Conservation (phyloP, 2,113 vertebrate genomes). For the Coptodon rendalli region DNA sequence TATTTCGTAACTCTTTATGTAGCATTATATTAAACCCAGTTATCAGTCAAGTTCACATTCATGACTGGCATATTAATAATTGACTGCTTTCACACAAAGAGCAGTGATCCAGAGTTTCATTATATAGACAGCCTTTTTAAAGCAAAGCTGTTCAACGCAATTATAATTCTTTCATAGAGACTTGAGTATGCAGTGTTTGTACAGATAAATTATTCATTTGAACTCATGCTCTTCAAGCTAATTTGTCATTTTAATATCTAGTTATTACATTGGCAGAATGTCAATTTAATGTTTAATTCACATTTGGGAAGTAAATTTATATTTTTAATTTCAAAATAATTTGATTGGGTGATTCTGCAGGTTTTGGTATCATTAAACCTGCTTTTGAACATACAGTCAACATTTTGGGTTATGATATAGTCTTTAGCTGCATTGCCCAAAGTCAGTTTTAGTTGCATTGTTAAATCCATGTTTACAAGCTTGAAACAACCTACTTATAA, state of each 20-base stretch:
- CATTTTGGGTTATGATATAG: not conserved
- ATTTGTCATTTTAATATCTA: conserved; percentile 58
- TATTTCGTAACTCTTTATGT: conserved; percentile 18
- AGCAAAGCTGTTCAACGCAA: conserved; percentile 29
- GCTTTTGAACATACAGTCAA: not conserved
- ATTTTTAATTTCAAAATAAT: not conserved
- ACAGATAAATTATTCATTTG: conserved; percentile 64
- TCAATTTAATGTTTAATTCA: conserved; percentile 51
- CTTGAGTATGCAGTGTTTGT: conserved; percentile 42
- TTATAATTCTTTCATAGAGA: conserved; percentile 29
- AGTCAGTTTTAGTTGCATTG: not conserved
- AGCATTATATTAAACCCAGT: not conserved
- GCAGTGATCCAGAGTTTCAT: conserved; percentile 33
- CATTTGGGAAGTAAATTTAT: not conserved
- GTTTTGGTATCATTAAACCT: not conserved
- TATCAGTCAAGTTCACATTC: conserved; percentile 26
- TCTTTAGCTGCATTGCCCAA: not conserved
- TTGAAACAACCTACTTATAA: not conserved
- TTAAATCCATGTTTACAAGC: not conserved
- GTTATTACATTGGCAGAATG: conserved; percentile 47
- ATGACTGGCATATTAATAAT: conserved; percentile 38
- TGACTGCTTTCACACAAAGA: conserved; percentile 27
- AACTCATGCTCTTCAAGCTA: conserved; percentile 42
- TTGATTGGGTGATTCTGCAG: not conserved
- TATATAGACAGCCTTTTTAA: conserved; percentile 30